phyloP scores from a whole-genome alignment of 1,140 invertebrate genomes.

The Cydia pomonella region DNA sequence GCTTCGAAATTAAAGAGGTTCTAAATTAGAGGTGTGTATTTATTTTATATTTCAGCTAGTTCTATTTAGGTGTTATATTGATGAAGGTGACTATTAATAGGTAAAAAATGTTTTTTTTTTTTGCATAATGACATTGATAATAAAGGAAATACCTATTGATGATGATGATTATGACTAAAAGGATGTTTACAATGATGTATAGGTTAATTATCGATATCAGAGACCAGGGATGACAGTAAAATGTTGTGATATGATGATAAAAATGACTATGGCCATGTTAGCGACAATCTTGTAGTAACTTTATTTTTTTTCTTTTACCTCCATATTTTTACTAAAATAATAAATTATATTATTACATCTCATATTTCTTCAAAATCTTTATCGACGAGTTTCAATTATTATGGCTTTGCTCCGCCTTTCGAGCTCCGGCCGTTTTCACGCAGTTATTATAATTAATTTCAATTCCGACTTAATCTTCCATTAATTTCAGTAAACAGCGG shows the following conservation, averaged over 20 bases:
- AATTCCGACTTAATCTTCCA: constrained; percentile 21
- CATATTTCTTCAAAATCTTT: background rate
- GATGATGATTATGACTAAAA: too few relatives aligned
- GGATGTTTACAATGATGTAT: too few relatives aligned
- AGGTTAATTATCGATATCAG: too few relatives aligned
- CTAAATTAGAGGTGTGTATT: background rate
- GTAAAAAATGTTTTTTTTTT: background rate
- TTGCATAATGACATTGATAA: too few relatives aligned
- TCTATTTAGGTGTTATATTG: background rate
- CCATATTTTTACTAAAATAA: too few relatives aligned
- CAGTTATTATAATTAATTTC: constrained; percentile 14
- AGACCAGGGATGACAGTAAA: too few relatives aligned
- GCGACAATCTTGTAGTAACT: too few relatives aligned
- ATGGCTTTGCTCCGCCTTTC: constrained; percentile 4
- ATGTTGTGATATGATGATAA: too few relatives aligned
- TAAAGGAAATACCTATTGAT: too few relatives aligned
- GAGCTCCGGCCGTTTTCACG: constrained; percentile 4
- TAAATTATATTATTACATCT: background rate
- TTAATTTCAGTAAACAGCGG: constrained; percentile 17
- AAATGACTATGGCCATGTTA: too few relatives aligned
- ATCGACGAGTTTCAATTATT: constrained; percentile 5
- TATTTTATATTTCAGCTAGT: background rate
- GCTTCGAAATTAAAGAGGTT: background rate
- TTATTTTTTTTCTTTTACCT: too few relatives aligned
- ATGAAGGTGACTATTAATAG: background rate